Evolutionary conservation across 1,140 invertebrate species (phyloP).

Genomic region (Neodiprion virginianus): DNA sequence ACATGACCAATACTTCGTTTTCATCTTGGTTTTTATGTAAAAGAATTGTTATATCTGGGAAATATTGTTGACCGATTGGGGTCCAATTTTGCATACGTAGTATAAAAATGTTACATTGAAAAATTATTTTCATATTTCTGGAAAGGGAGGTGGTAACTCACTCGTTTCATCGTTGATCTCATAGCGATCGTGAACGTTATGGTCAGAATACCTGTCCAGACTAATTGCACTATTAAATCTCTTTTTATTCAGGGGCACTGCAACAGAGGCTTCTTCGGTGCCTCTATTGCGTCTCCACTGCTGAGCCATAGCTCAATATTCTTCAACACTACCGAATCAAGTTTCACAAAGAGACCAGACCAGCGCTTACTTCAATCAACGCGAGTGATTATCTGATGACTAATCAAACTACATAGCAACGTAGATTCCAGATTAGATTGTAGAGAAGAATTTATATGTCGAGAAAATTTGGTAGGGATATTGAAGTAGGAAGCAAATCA

Average conservation of each 20-base stretch:
- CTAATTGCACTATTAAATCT: constrained; percentile 40
- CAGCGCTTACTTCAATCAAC: not conserved
- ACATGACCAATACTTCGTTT: too few species aligned
- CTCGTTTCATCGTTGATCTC: constrained; percentile 36
- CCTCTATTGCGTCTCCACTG: constrained; percentile 2
- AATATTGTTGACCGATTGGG: too few species aligned
- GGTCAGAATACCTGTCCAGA: constrained; percentile 51
- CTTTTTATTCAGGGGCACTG: constrained; percentile 41
- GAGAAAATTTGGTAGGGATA: too few species aligned
- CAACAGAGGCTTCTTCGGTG: constrained; percentile 17
- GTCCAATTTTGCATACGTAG: too few species aligned
- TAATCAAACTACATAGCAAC: not conserved
- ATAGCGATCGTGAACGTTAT: constrained; percentile 40
- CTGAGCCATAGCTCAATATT: not conserved
- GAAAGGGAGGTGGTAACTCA: not conserved
- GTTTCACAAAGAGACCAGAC: not conserved
- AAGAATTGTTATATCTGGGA: too few species aligned
- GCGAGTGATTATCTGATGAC: not conserved
- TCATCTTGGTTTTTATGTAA: too few species aligned
- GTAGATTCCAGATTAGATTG: not conserved
- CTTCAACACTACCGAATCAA: not conserved
- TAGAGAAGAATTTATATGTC: not conserved
- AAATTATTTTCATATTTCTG: too few species aligned
- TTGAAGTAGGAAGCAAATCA: too few species aligned
- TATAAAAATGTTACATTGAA: too few species aligned